Evolutionary conservation across 2,888 invertebrate species (phyloP), one percentile per base, ranked within the genome.

Genomic region (Erpobdella octoculata): DNA sequence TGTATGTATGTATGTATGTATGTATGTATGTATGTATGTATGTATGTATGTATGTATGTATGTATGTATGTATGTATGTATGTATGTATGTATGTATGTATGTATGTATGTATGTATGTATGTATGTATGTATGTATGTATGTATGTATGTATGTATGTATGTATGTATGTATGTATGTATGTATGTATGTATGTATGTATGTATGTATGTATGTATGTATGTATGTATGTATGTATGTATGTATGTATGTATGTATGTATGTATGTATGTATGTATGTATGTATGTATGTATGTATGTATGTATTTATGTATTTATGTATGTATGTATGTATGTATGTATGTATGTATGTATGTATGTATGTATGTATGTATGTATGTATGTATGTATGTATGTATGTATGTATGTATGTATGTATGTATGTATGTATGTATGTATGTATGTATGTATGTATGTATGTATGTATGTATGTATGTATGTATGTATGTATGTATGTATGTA

Each of bases 191-290:
- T 62, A 35, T 8, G 33, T 62, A 35, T 28, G n/a, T 62, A 35
- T 62, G 33, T 8, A 35, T 62, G 33, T 28, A n/a, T 62, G 33
- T 62, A 35, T 8, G 33, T 62, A 35, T 28, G n/a, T 62, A 35
- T 62, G 33, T 8, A 35, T 62, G 33, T 28, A n/a, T 62, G 33
- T 62, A 35, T 8, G 33, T 62, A 35, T 28, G n/a, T 62, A 35
- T 62, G 62, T 8, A 35, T 62, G 62, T 28, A n/a, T 62, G 28
- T 62, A 35, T 8, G 62, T 62, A 35, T 28, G 31, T 8, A 31
- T 62, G 62, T 8, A 31, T 62, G 62, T 28, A 28, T 62, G 62
- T 62, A 31, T 8, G 62, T 62, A 31, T 37, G 37, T 65, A 31
- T 65, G 65, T 35, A 31, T 65, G 37, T 37, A 36, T 65, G n/a